Base-by-base conservation (phyloP, 2,113 vertebrate species). In the Perognathus longimembris region DNA sequence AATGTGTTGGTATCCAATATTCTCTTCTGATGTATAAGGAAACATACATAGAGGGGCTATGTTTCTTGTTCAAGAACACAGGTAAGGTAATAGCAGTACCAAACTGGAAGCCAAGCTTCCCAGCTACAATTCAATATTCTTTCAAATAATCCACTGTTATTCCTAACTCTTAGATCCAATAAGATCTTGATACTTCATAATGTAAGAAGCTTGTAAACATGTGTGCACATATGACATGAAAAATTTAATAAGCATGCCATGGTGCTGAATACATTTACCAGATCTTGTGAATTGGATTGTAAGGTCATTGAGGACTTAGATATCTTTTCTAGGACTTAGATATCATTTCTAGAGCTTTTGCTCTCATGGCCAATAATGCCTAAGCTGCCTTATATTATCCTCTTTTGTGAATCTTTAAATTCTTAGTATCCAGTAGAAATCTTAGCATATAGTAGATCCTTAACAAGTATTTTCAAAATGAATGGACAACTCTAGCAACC, bases 391-490 rank as follows among this genome's bases (percentile, higher is more conserved):
- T 79, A 70, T n/a, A 70, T 70, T 6, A 9, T 5, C 15, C n/a
- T 42, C 38, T 89, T 30, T 67, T 83, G 1, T 34, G 45, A 93
- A 57, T 73, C 14, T 74, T 42, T 57, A 40, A 28, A 75, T 87
- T 75, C 20, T 30, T 28, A 57, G 42, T 74, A 28, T 34, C 38
- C 54, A 86, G 17, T 66, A 74, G 54, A 70, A 93, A 50, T 5
- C 9, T 32, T 76, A 28, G 5, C 17, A 66, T 54, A 57, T 18
- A 63, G 18, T 78, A 74, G 40, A 38, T 70, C 20, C 18, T 92
- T 75, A 54, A 34, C n/a, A 93, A 89, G 78, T 82, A 11, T 89
- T 86, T 85, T 78, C 4, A 81, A 28, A 81, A 40, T 73, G 36
- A 94, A 20, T 40, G 67, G 74, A 57, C 32, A 93, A 93, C 32